A percentile compares a stretch with the other conserved stretches of the same genome.
These are phyloP conservation scores for Morus bassanus DNA, from an alignment of 2,797 vertebrate species.

Conservation along the genomic window DNA sequence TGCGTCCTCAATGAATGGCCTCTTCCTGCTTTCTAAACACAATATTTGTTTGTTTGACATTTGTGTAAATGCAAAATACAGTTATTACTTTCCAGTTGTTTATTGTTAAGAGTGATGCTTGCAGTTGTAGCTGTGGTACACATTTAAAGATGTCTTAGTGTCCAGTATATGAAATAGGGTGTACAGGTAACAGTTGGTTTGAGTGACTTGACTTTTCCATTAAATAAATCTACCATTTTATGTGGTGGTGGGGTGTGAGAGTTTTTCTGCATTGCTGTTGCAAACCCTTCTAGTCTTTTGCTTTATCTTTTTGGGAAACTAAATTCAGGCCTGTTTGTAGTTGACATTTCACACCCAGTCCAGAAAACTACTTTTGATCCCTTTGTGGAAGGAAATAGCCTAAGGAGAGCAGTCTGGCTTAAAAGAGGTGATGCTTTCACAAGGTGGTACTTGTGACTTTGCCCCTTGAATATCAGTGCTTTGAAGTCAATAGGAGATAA, in stretches of 20 bases:
- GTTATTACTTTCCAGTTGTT: neutral
- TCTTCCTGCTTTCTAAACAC: neutral
- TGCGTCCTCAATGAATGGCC: neutral
- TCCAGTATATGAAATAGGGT: neutral
- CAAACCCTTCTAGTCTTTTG: neutral
- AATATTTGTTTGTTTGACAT: neutral
- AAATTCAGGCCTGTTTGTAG: neutral
- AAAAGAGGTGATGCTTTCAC: neutral
- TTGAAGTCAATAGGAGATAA: neutral
- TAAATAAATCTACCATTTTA: neutral
- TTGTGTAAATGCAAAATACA: neutral
- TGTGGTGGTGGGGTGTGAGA: neutral
- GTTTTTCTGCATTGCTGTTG: neutral
- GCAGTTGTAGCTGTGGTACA: neutral
- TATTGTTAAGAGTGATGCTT: neutral
- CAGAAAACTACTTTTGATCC: neutral
- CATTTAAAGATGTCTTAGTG: neutral
- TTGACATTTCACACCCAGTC: neutral
- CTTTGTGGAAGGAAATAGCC: neutral
- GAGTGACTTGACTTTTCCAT: neutral
- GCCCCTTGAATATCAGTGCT: neutral
- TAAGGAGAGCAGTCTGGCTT: neutral
- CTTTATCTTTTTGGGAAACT: neutral
- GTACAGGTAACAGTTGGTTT: neutral
- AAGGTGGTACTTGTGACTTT: neutral